Conservation (phyloP, 2,888 invertebrate genomes). For the Melanostoma mellinum region DNA sequence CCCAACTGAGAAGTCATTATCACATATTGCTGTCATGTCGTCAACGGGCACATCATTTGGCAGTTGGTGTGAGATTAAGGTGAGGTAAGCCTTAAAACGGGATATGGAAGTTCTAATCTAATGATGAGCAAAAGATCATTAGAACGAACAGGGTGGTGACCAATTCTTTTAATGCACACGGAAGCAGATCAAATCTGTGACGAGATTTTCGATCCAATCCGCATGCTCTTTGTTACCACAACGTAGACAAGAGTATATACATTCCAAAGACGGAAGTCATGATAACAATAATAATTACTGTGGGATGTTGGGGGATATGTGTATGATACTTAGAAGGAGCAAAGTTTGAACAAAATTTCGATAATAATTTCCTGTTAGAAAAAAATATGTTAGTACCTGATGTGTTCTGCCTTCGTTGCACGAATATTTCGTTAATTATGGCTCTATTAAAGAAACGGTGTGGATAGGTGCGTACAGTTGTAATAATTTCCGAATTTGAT, state of each 20-base stretch:
- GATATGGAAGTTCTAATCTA: slow-evolving; percentile 43
- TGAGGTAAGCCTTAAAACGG: slow-evolving; percentile 20
- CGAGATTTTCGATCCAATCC: slow-evolving; percentile 66
- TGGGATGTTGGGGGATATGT: slow-evolving; percentile 4
- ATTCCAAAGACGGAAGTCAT: slow-evolving; percentile 63
- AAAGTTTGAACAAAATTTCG: slow-evolving; percentile 37
- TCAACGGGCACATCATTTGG: slow-evolving; percentile 61
- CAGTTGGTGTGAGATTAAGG: slow-evolving; percentile 64
- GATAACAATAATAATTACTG: slow-evolving; percentile 46
- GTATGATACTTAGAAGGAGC: slow-evolving; percentile 16
- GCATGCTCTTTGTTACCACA: slow-evolving; percentile 38
- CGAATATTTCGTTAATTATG: slow-evolving; percentile 79
- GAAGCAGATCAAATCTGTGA: slow-evolving; percentile 70
- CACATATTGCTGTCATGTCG: slow-evolving; percentile 71
- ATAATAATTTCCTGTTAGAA: slow-evolving; percentile 51
- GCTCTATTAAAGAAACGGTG: slow-evolving; percentile 81
- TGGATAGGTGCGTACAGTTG: slow-evolving; percentile 78
- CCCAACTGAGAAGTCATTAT: slow-evolving; percentile 69
- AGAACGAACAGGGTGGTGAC: slow-evolving; percentile 47
- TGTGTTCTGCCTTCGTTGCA: slow-evolving; percentile 48
- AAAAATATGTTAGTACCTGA: slow-evolving; percentile 42
- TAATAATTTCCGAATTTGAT: slow-evolving; percentile 71
- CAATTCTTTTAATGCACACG: slow-evolving; percentile 49
- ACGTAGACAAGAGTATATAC: slow-evolving; percentile 23
- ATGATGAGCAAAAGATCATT: slow-evolving; percentile 66